phyloP scores from a whole-genome alignment of 1,140 invertebrate genomes.

The Asobara japonica region DNA sequence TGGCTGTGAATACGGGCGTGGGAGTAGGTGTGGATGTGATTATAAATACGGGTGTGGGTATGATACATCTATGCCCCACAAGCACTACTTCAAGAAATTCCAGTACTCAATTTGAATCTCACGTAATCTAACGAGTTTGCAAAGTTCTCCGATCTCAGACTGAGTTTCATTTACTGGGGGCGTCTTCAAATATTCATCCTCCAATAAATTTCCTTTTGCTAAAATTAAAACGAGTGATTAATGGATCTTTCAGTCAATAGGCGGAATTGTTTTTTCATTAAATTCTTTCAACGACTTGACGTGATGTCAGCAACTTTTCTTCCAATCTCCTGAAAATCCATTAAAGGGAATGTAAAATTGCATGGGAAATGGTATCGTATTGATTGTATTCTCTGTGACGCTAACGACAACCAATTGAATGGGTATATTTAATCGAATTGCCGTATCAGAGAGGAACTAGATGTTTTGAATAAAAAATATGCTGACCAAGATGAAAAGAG shows the following conservation, averaged over 20 bases:
- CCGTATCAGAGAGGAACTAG: neutral
- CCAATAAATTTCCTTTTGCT: neutral
- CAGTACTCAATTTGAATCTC: too few species aligned
- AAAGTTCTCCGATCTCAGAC: neutral
- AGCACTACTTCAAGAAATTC: too few species aligned
- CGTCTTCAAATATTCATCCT: neutral
- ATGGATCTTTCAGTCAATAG: neutral
- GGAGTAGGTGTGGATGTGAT: too few species aligned
- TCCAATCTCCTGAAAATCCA: neutral
- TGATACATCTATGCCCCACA: too few species aligned
- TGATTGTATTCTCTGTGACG: neutral
- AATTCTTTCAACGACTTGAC: neutral
- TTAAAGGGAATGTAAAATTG: neutral
- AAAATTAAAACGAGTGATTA: neutral
- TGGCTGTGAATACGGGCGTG: too few species aligned
- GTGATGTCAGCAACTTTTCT: conserved; percentile 7
- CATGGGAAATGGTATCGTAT: neutral
- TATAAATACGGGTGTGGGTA: too few species aligned
- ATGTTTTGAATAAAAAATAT: neutral
- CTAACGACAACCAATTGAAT: neutral
- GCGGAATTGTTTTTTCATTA: neutral
- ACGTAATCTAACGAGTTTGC: neutral
- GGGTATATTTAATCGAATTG: conserved; percentile 9
- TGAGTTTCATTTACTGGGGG: neutral
- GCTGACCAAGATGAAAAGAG: conserved; percentile 2